Evolutionary conservation across 2,113 vertebrate genomes (phyloP).

Genomic region (Hypanus sabinus): DNA sequence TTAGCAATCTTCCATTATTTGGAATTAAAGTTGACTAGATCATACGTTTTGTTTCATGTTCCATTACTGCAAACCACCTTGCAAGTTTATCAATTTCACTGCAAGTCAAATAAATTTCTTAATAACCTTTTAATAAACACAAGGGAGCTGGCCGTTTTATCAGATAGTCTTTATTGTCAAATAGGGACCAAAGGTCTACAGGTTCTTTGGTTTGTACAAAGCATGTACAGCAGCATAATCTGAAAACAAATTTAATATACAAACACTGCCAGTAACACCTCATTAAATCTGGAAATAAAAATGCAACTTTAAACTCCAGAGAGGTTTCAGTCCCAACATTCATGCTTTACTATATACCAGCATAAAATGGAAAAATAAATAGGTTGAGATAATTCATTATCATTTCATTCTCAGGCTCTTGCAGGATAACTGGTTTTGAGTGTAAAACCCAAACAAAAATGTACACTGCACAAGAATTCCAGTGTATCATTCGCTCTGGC

Average conservation of each 20-base stretch:
- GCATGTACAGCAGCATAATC: conserved; percentile 28
- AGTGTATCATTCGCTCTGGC: not conserved
- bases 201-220: conserved; percentile 13
- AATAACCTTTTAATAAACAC: not conserved
- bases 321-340: not conserved
- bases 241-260: conserved; percentile 22
- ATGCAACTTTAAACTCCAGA: not conserved
- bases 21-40: too few relatives aligned
- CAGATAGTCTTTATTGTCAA: conserved; percentile 32
- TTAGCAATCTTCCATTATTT: too few relatives aligned
- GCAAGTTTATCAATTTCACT: not conserved
- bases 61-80: not conserved
- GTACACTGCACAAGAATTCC: not conserved
- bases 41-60: not conserved
- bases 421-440: not conserved
- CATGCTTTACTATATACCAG: not conserved
- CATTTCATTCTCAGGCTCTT: not conserved
- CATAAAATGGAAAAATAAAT: not conserved
- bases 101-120: not conserved
- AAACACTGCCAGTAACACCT: not conserved
- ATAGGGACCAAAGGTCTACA: conserved; percentile 30
- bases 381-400: not conserved
- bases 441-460: not conserved
- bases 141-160: not conserved
- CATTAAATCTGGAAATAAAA: conserved; percentile 13